Evolutionary conservation across 2,888 invertebrate species (phyloP), one percentile per base, ranked within the genome.

Genomic region (Zaprionus obscuricornis): DNA sequence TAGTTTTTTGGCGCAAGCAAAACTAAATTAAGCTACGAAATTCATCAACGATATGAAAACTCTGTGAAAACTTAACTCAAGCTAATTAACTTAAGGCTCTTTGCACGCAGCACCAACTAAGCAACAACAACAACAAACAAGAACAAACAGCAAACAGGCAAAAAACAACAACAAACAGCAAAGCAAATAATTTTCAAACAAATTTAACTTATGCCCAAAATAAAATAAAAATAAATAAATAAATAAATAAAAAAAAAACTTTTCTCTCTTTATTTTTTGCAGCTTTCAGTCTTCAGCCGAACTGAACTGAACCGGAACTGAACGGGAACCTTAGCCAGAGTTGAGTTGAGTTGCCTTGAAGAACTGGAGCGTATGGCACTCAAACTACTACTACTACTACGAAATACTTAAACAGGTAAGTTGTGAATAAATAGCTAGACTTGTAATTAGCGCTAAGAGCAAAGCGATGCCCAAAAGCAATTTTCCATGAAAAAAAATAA

Each of bases 331-430:
- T 5, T 27, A 33, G 16, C 27, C 36, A 20, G 33, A 14, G 36
- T 22, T 22, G 34, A 14, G 17, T 14, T 29, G 14, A 43, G 7
- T 29, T 18, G 27, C 57, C 31, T 40, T 7, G 43, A 29, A 22
- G 40, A 77, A 74, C 62, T 76, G 60, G 81, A 81, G 76, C 74
- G 84, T 47, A 45, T 79, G 63, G 58, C 29, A 43, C 11, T n/a
- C 36, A 59, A 84, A 66, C 81, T 70, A n/a, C n/a, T n/a, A n/a
- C n/a, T n/a, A n/a, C n/a, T n/a, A n/a, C n/a, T n/a, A n/a, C n/a
- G n/a, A 73, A 77, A 57, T 37, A 66, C 58, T n/a, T n/a, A n/a
- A 74, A 54, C 60, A 85, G 85, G 78, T 85, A 74, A 82, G 74
- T 81, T 81, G 65, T 34, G 46, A n/a, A n/a, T 52, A 81, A 84